Conservation (phyloP, 2,113 vertebrate genomes). For the Hemiprocne comata region DNA sequence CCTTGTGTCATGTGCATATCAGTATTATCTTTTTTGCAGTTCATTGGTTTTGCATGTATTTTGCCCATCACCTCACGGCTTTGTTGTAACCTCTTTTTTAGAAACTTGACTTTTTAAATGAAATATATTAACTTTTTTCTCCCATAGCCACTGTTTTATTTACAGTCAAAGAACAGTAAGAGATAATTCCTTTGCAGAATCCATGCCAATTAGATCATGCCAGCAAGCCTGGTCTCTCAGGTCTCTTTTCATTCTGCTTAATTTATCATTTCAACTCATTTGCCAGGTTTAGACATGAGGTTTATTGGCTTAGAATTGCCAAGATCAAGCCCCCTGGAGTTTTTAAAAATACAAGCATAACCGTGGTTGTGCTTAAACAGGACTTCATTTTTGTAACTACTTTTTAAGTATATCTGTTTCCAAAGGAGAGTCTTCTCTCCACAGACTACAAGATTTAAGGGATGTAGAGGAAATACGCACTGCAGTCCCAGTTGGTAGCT, state of each 20-base stretch:
- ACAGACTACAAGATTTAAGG: background rate
- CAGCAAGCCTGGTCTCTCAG: constrained; percentile 23
- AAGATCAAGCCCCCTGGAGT: background rate
- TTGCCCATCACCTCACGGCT: background rate
- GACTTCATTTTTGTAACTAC: background rate
- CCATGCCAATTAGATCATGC: background rate
- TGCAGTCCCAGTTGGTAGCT: background rate
- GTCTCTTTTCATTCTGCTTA: constrained; percentile 43
- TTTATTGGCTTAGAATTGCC: constrained; percentile 23
- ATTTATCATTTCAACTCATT: constrained; percentile 39
- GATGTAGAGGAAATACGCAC: background rate
- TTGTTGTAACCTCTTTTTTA: background rate
- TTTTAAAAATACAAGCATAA: background rate
- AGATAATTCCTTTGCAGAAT: background rate
- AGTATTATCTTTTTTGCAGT: background rate
- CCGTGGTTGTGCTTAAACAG: background rate
- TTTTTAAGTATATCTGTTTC: background rate
- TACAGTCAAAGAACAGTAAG: background rate
- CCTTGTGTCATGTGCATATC: background rate
- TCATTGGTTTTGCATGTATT: background rate
- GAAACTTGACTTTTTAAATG: background rate
- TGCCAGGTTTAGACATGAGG: background rate
- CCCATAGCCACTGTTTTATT: background rate
- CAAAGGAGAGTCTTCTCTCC: background rate
- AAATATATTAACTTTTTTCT: background rate